phyloP scores from a whole-genome alignment of 2,888 invertebrate species.

The Cephalotes varians region DNA sequence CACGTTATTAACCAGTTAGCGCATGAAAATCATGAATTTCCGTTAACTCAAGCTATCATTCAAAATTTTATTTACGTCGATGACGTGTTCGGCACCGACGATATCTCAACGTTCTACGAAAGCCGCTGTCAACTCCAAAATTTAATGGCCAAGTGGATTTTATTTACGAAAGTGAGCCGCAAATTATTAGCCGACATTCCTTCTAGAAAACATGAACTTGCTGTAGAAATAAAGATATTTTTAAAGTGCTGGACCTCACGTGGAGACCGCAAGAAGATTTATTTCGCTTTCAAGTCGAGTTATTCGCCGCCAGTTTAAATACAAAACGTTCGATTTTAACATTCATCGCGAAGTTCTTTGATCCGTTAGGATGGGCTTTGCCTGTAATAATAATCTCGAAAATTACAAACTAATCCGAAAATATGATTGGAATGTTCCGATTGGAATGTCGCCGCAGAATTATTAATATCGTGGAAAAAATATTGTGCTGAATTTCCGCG shows the following conservation, averaged over 20 bases:
- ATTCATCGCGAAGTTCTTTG: neutral
- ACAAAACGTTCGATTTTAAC: neutral
- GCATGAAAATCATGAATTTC: neutral
- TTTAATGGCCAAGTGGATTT: neutral
- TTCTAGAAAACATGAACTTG: neutral
- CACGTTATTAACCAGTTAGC: neutral
- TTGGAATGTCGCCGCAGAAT: neutral
- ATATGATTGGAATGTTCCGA: neutral
- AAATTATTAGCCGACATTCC: neutral
- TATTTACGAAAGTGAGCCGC: neutral
- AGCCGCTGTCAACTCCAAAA: neutral
- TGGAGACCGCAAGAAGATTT: neutral
- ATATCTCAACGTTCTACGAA: neutral
- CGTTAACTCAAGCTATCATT: accelerated
- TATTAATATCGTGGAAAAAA: neutral
- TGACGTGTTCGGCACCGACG: neutral
- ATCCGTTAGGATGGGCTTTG: neutral
- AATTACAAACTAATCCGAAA: neutral
- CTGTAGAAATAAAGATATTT: neutral
- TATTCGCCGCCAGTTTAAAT: neutral
- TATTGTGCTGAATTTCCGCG: neutral
- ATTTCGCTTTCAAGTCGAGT: neutral
- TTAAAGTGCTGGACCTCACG: neutral
- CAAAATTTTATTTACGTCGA: neutral
- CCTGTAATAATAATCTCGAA: neutral